Evolutionary conservation across 2,797 vertebrate genomes (phyloP), one percentile per base, ranked within the genome.

Genomic region (Lepus oiostolus): DNA sequence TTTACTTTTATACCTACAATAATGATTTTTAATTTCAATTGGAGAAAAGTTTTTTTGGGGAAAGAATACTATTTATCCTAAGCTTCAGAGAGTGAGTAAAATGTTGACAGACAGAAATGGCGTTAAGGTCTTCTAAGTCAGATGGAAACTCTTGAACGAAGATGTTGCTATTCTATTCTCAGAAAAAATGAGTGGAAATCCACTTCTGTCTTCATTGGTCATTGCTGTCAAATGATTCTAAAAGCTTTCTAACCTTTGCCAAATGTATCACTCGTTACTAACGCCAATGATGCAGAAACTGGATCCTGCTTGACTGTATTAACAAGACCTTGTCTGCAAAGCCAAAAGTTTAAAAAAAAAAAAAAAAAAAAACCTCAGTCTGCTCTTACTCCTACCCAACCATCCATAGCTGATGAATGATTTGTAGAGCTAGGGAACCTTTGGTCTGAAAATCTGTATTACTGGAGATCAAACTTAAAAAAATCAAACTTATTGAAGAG

Each of bases 171-270:
- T 7, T 96, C 47, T 83, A 38, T 93, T 94, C 94, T 8, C 32
- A 91, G 74, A 76, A 90, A 47, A 95, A 84, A 77, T 16, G 6
- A 79, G 4, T 52, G 16, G 30, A 6, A 85, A 94, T 42, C 1
- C 38, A 90, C 7, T 81, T 90, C 26, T 88, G 0, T 90, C 54
- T 76, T 92, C 14, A 58, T 21, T 17, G 75, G 30, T 72, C 30
- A 72, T 32, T 86, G 52, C 42, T 72, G 32, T 84, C 26, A 93
- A 93, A 93, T 85, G 62, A 12, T 74, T 94, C 47, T 85, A 75
- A 95, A 93, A 88, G 16, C 74, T 90, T 72, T 19, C 54, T 86
- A 77, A 81, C 12, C 28, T 91, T 86, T 96, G 60, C 30, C 82
- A 88, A 74, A 70, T 30, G 1, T 38, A 82, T 88, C 24, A 67